Percentiles rank a stretch among this genome's conserved stretches.
Conservation (phyloP, 30 jellyfish, hydroid and myxozoan species). For the Euphysa ruthae region DNA sequence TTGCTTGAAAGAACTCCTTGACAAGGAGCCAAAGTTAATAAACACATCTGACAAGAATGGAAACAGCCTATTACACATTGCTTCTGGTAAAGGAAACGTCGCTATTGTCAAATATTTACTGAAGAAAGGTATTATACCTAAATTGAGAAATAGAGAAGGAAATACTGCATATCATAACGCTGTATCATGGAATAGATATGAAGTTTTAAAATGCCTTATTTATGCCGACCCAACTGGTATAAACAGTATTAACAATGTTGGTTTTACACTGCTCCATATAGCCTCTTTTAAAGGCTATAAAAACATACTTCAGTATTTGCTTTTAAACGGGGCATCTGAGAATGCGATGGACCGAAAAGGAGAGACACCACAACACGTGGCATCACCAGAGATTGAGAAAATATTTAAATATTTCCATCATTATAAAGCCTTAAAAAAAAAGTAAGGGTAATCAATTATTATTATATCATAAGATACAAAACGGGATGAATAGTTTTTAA, state of each 20-base stretch:
- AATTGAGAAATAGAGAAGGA: constrained; percentile 12
- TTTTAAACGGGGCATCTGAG: constrained; percentile 8
- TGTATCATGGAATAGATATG: constrained; percentile 1
- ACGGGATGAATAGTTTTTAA: too few species aligned
- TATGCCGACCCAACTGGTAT: not conserved
- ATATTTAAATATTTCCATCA: not conserved
- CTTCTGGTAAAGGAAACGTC: constrained; percentile 9
- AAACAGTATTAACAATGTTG: constrained; percentile 8
- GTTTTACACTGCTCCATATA: constrained; percentile 20
- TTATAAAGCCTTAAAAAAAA: not conserved
- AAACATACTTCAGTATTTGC: constrained; percentile 1
- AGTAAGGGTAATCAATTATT: too few species aligned
- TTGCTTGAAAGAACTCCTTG: not conserved
- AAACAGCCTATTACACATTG: constrained; percentile 25
- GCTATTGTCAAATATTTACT: constrained; percentile 10
- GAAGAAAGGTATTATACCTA: not conserved
- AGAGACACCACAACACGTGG: constrained; percentile 17
- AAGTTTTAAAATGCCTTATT: constrained; percentile 5
- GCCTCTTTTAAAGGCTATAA: constrained; percentile 12
- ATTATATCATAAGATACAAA: too few species aligned
- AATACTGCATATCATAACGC: constrained; percentile 16
- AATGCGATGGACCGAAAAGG: not conserved
- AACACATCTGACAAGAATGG: constrained; percentile 13
- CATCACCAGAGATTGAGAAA: constrained; percentile 4
- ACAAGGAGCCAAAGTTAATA: not conserved